phyloP scores from a whole-genome alignment of 2,797 vertebrate species.

The Nyctalus aviator region DNA sequence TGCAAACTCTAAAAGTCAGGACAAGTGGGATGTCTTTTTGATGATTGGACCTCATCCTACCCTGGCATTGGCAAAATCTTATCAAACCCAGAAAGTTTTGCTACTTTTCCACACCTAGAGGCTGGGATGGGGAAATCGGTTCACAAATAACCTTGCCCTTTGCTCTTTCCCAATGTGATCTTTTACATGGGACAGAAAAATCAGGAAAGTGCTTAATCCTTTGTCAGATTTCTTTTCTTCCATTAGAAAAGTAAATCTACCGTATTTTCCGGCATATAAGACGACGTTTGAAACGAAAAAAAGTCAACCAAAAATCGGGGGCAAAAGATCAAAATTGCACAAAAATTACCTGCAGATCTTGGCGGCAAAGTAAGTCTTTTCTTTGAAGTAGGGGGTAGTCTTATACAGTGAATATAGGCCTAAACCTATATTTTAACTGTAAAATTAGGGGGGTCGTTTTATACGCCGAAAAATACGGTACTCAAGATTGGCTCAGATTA shows the following conservation, averaged over 20 bases:
- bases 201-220: constrained; percentile 23
- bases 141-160: neutral
- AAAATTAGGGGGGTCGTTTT: too few relatives aligned
- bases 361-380: too few relatives aligned
- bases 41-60: neutral
- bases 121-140: too few relatives aligned
- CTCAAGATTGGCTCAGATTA: neutral
- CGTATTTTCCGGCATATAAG: too few relatives aligned
- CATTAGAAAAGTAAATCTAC: neutral
- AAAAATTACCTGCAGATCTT: too few relatives aligned
- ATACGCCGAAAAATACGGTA: too few relatives aligned
- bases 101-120: neutral
- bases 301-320: too few relatives aligned
- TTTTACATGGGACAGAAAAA: constrained; percentile 33
- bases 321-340: too few relatives aligned
- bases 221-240: neutral
- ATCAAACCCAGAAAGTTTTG: neutral
- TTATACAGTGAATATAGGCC: too few relatives aligned
- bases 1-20: neutral
- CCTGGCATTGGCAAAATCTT: neutral
- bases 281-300: too few relatives aligned
- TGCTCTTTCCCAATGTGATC: neutral
- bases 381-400: too few relatives aligned
- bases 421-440: too few relatives aligned
- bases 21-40: neutral